Evolutionary conservation across 2,797 vertebrate species (phyloP), one percentile per base, ranked within the genome.

Genomic region (Sebastes vulpes): DNA sequence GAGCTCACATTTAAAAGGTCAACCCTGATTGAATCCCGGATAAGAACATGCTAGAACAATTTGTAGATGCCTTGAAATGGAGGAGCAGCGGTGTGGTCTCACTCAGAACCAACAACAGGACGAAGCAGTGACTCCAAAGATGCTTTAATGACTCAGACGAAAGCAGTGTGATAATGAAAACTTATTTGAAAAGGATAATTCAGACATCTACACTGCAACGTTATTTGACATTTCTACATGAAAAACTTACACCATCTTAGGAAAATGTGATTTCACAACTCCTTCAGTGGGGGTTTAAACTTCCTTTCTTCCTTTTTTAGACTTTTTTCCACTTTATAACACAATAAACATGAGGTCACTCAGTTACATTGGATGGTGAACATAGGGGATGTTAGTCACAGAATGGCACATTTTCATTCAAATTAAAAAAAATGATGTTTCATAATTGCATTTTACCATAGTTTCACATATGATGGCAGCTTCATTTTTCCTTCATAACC

Each of bases 31-130:
- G 59, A 80, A 75, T 78, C 64, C 73, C 20, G 67, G 88, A 89
- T 89, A 90, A 89, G 82, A 87, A 89, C 88, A 91, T 86, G 90
- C 88, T 83, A 74, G 66, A 92, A 72, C 91, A 92, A 92, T 92
- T 89, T 84, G 88, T 83, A 77, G 69, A 82, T 77, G 80, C 77
- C 83, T 81, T 68, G 66, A 83, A 84, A 86, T 57, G 1, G 6
- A 3, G 23, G 29, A 69, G 83, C 81, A 42, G 83, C 16, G 18
- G 85, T 78, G 89, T 82, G 88, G 84, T 85, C 79, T 81, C 59
- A 9, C 79, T 77, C 57, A 38, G 25, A 71, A 64, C 50, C 61
- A 64, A 18, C 50, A 23, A 61, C 66, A 20, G n/a, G 20, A 59
- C 26, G 21, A 18, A 46, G 54, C 10, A 2, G 0, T 1, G 12